phyloP scores from a whole-genome alignment of 1,140 invertebrate genomes.

The Panagrolaimus sp. region DNA sequence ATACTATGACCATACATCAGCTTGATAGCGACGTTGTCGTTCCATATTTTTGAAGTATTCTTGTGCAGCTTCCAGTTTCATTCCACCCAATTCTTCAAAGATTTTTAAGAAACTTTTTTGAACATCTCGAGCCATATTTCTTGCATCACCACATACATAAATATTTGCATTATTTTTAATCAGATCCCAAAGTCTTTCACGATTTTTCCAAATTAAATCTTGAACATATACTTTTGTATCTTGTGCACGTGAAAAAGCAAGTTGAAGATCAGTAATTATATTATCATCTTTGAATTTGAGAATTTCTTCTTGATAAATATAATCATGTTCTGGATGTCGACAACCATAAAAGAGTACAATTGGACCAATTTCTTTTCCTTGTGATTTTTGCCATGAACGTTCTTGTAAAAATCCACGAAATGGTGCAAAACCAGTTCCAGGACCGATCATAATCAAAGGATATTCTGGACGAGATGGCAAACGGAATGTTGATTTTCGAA shows the following conservation, averaged over 20 bases:
- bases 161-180: conserved; percentile 86
- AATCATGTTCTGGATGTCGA: conserved; percentile 81
- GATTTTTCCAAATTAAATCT: conserved; percentile 79
- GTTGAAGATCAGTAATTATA: conserved; percentile 71
- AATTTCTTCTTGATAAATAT: conserved; percentile 86
- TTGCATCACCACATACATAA: conserved; percentile 96
- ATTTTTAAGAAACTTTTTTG: conserved; percentile 81
- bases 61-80: conserved; percentile 74
- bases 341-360: conserved; percentile 95
- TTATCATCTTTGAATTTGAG: conserved; percentile 73
- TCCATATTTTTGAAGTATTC: conserved; percentile 95
- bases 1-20: conserved; percentile 78
- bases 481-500: conserved; percentile 92
- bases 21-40: conserved; percentile 90
- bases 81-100: conserved; percentile 77
- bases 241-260: conserved; percentile 85
- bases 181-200: conserved; percentile 82
- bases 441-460: conserved; percentile 66
- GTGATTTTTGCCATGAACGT: conserved; percentile 65
- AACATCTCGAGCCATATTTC: conserved; percentile 95
- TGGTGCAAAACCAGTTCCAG: conserved; percentile 75
- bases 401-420: conserved; percentile 98
- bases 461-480: conserved; percentile 78
- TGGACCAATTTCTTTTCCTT: conserved; percentile 78
- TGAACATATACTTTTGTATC: conserved; percentile 75